These are phyloP conservation scores for Sesia apiformis DNA, from an alignment of 2,888 invertebrate genomes.

Conservation along the genomic window DNA sequence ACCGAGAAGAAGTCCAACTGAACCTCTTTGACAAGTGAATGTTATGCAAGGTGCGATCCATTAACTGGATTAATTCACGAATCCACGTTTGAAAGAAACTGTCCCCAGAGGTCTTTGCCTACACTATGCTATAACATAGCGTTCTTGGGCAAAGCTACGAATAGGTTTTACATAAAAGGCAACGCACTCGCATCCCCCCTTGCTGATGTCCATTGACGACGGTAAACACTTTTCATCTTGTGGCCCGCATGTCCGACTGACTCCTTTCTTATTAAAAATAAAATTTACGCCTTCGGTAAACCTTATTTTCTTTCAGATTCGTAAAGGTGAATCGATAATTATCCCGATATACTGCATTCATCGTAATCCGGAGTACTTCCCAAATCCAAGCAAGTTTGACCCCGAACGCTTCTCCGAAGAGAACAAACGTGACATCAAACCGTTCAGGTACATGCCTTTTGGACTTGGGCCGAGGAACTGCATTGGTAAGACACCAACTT, in stretches of 20 bases:
- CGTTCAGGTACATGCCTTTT: constrained; percentile 57
- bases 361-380: constrained; percentile 57
- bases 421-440: constrained; percentile 52
- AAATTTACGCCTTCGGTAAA: no score
- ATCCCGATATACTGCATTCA: constrained; percentile 45
- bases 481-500: constrained; percentile 47
- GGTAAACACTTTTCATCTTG: neutral
- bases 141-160: no score
- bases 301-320: constrained; percentile 8
- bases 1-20: no score
- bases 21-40: no score
- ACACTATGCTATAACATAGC: no score
- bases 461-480: constrained; percentile 75
- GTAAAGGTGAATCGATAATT: constrained; percentile 21
- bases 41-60: no score
- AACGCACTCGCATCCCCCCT: no score
- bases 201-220: no score
- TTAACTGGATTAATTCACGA: no score
- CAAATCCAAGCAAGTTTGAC: constrained; percentile 65
- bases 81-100: no score
- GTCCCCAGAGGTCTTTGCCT: no score
- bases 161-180: no score
- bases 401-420: constrained; percentile 72
- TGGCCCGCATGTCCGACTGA: neutral
- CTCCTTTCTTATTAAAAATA: neutral